A percentile compares a stretch with the other conserved stretches of the same genome.
phyloP scores from a whole-genome alignment of 2,888 invertebrate genomes.

The Aromia moschata region DNA sequence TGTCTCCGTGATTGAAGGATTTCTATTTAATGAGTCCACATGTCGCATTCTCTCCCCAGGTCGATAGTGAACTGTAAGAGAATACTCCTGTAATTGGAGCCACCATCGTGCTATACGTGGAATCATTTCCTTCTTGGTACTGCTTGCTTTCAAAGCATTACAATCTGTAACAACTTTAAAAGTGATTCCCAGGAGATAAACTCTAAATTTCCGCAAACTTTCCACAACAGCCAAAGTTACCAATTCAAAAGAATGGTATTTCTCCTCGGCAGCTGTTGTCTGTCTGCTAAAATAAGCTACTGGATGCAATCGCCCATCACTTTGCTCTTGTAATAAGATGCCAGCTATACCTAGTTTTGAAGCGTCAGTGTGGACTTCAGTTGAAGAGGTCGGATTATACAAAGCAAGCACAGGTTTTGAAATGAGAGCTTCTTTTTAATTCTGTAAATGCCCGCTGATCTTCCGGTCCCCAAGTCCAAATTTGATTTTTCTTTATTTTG shows the following conservation, averaged over 20 bases:
- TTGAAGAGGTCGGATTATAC: slow-evolving; percentile 38
- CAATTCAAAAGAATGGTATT: slow-evolving; percentile 54
- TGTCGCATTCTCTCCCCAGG: slow-evolving; percentile 33
- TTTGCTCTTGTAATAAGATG: slow-evolving; percentile 45
- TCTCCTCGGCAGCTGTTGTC: slow-evolving; percentile 49
- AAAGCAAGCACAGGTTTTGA: slow-evolving; percentile 35
- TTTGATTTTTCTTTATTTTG: slow-evolving; percentile 30
- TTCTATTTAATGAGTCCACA: slow-evolving; percentile 39
- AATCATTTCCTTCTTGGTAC: slow-evolving; percentile 46
- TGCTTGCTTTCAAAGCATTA: slow-evolving; percentile 46
- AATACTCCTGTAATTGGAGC: slow-evolving; percentile 33
- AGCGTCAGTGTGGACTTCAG: slow-evolving; percentile 49
- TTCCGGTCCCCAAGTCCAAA: background rate
- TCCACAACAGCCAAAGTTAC: slow-evolving; percentile 54
- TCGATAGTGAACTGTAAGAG: slow-evolving; percentile 34
- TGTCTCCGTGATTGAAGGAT: slow-evolving; percentile 27
- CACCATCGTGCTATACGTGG: slow-evolving; percentile 48
- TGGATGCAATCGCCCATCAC: slow-evolving; percentile 37
- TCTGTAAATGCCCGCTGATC: background rate
- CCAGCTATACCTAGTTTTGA: slow-evolving; percentile 44
- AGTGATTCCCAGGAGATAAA: slow-evolving; percentile 47
- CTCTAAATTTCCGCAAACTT: slow-evolving; percentile 49
- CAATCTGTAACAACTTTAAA: slow-evolving; percentile 54
- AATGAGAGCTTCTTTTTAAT: slow-evolving; percentile 10
- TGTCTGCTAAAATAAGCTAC: slow-evolving; percentile 52